These are phyloP conservation scores for Decapterus maruadsi DNA, from an alignment of 2,797 vertebrate genomes.

Conservation along the genomic window DNA sequence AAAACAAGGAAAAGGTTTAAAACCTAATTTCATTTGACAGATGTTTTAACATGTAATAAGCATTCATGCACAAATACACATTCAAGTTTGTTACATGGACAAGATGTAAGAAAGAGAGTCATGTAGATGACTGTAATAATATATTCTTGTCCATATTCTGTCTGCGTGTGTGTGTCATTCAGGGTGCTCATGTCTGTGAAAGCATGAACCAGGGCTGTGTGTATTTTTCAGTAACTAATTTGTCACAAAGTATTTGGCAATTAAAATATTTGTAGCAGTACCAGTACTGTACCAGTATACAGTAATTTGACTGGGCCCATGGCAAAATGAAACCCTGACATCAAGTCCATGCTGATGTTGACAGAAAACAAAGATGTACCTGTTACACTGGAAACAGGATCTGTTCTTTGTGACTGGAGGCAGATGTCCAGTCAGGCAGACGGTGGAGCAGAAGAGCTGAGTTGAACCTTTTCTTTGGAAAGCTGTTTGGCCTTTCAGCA, in stretches of 20 bases:
- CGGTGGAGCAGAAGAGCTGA: constrained; percentile 98
- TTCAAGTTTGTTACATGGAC: not conserved
- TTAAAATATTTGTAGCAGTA: too few species aligned
- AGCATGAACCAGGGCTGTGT: too few species aligned
- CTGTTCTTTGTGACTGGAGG: constrained; percentile 88
- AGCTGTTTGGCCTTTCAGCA: constrained; percentile 96
- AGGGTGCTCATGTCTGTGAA: too few species aligned
- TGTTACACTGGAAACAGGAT: constrained; percentile 94
- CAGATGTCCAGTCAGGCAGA: constrained; percentile 95
- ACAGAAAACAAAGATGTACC: constrained; percentile 77
- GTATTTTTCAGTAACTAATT: too few species aligned
- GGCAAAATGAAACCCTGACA: not conserved
- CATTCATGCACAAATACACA: not conserved
- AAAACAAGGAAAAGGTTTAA: not conserved
- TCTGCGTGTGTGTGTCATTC: too few species aligned
- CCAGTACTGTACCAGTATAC: not conserved
- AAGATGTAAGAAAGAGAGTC: too few species aligned
- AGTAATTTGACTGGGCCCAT: not conserved
- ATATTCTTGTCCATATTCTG: too few species aligned
- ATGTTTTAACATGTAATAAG: not conserved
- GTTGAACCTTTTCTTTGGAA: constrained; percentile 99
- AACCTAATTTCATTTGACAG: not conserved
- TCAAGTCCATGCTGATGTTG: not conserved
- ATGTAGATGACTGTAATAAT: too few species aligned
- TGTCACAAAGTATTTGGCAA: too few species aligned